Evolutionary conservation across 2,797 vertebrate species (phyloP).

Genomic region (Anabas testudineus): DNA sequence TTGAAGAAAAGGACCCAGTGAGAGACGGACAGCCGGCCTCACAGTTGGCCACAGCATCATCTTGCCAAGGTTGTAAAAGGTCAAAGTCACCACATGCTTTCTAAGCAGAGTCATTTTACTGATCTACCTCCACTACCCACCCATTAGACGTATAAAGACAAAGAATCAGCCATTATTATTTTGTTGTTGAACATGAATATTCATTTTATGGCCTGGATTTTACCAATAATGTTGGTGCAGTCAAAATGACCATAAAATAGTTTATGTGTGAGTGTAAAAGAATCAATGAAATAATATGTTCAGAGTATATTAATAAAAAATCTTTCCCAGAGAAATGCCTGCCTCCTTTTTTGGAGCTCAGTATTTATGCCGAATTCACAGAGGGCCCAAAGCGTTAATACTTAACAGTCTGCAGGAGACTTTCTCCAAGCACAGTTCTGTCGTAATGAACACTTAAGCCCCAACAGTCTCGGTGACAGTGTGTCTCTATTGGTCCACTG

Average conservation of each 20-base stretch:
- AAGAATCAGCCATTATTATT: conserved; percentile 3
- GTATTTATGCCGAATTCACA: conserved; percentile 51
- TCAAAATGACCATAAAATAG: conserved; percentile 12
- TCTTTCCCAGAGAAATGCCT: conserved; percentile 8
- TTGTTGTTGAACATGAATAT: conserved; percentile 19
- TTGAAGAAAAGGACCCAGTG: conserved; percentile 57
- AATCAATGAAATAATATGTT: conserved; percentile 24
- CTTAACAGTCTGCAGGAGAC: conserved; percentile 56
- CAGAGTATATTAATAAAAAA: conserved; percentile 9
- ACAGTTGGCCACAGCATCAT: conserved; percentile 74
- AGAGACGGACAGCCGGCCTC: conserved; percentile 80
- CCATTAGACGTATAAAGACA: conserved; percentile 31
- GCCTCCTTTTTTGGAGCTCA: conserved; percentile 22
- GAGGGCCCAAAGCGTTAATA: conserved; percentile 50
- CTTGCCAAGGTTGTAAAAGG: conserved; percentile 79
- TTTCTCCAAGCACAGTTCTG: conserved; percentile 59
- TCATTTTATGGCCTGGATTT: conserved; percentile 19
- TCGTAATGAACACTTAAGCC: conserved; percentile 76
- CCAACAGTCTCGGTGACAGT: conserved; percentile 71
- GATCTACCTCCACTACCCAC: conserved; percentile 58
- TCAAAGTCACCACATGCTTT: conserved; percentile 78
- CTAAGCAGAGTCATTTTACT: conserved; percentile 50
- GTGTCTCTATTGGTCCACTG: conserved; percentile 69
- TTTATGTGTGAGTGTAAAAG: conserved; percentile 17
- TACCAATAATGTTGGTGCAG: not conserved